These are phyloP conservation scores for Globicephala melas DNA, from an alignment of 2,113 vertebrate species.

Conservation along the genomic window DNA sequence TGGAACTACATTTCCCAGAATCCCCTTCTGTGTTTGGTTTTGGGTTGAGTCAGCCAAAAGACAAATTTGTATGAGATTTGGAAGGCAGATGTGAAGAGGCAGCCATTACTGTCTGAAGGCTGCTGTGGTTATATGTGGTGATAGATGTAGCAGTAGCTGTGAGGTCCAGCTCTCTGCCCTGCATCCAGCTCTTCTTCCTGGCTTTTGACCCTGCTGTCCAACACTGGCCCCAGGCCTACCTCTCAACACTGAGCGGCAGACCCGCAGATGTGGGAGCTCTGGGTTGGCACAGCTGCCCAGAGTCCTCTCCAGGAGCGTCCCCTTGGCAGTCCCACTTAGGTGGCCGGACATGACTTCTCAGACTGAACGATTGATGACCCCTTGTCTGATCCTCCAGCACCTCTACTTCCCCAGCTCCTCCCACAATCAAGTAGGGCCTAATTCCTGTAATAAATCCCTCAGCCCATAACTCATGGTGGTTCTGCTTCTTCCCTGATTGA, in stretches of 20 bases:
- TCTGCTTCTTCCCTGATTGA: background rate
- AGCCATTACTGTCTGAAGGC: background rate
- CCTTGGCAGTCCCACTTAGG: background rate
- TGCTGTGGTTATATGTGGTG: accelerated
- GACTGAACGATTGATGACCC: background rate
- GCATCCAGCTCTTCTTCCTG: background rate
- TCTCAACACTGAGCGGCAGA: background rate
- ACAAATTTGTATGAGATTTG: background rate
- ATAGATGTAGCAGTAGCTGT: accelerated
- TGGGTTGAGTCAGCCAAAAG: background rate
- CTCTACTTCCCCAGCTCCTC: background rate
- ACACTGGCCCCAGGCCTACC: background rate
- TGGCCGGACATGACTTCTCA: background rate
- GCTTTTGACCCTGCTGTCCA: too few species aligned
- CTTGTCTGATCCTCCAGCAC: background rate
- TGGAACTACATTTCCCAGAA: background rate
- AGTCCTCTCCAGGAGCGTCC: background rate
- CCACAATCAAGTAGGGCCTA: accelerated
- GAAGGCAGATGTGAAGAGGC: background rate
- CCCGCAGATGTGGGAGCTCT: too few species aligned
- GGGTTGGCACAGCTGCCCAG: background rate
- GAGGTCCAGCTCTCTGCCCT: background rate
- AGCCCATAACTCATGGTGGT: background rate
- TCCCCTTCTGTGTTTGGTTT: background rate
- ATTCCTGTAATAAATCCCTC: background rate